phyloP scores from a whole-genome alignment of 2,888 invertebrate genomes.

The Colostygia pectinataria region DNA sequence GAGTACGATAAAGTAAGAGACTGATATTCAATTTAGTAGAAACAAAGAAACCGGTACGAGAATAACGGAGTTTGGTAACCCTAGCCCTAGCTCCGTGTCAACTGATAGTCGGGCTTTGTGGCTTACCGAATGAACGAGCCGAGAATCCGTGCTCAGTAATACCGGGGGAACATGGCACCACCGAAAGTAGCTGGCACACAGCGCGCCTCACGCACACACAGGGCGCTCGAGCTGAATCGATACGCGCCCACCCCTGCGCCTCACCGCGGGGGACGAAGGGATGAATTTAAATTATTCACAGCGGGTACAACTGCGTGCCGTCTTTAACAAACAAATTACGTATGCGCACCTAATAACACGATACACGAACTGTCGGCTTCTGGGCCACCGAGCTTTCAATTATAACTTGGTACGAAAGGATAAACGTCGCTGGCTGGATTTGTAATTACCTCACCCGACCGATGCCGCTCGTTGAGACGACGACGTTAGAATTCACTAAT shows the following conservation, averaged over 20 bases:
- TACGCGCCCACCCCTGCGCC: conserved; percentile 60
- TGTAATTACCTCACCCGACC: conserved; percentile 64
- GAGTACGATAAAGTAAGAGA: conserved; percentile 21
- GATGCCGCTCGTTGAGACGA: conserved; percentile 46
- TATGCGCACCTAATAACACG: conserved; percentile 80
- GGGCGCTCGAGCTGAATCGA: conserved; percentile 55
- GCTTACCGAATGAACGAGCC: conserved; percentile 65
- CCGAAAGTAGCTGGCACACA: conserved; percentile 57
- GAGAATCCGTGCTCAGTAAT: conserved; percentile 66
- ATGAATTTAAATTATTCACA: conserved; percentile 83
- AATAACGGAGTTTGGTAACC: conserved; percentile 39
- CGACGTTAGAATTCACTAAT: conserved; percentile 51
- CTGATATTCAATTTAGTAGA: conserved; percentile 3
- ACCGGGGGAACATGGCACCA: conserved; percentile 59
- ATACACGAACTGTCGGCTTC: conserved; percentile 68
- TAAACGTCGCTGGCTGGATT: conserved; percentile 67
- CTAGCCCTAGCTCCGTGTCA: conserved; percentile 57
- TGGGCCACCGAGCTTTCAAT: conserved; percentile 76
- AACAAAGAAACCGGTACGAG: conserved; percentile 20
- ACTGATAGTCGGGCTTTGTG: conserved; percentile 68
- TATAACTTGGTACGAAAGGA: conserved; percentile 67
- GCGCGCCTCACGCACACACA: conserved; percentile 48
- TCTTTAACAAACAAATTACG: conserved; percentile 83
- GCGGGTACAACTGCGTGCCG: conserved; percentile 79
- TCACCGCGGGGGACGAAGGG: conserved; percentile 54